Base-by-base conservation (phyloP, 2,888 invertebrate genomes). In the Hydraecia micacea region DNA sequence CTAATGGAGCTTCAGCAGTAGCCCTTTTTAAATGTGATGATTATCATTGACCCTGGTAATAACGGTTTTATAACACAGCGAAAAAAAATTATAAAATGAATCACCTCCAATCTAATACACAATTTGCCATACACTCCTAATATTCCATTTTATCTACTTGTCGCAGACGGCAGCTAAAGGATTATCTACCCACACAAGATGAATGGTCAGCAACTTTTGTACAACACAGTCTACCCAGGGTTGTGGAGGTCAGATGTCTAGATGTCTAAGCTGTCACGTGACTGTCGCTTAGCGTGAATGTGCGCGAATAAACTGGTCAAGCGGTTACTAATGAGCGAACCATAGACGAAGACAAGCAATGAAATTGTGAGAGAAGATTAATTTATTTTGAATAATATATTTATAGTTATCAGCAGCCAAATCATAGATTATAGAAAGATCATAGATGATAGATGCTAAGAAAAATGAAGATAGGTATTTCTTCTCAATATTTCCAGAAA, bases 311-410 rank as follows among this genome's bases (percentile, higher is more conserved):
- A 78, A 78, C 84, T 72, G 46, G 78, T 68, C 55, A 83, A 58
- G 46, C 18, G 62, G 9, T 68, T 72, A 78, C 71, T 72, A 81
- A 83, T 78, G 79, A 83, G 71, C 52, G 6, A 77, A 9, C 52
- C 6, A 32, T 42, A 60, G 25, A 0, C 1, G 15, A 28, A 25
- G 42, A 60, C 2, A 13, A 13, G 6, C 25, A 4, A 32, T 32
- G 9, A 78, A 78, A 55, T 55, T 63, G 28, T 62, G 1, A 63
- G 4, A 46, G 13, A 13, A 28, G 11, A 32, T 62, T 0, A 32
- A 77, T 58, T 65, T n/a, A 21, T 9, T n/a, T 58, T 58, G 15
- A 46, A 46, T 58, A n/a, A 13, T 11, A 55, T 11, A 11, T 55
- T 58, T 55, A 55, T 7, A 18, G 49, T 49, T 49, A 49, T 55